A percentile compares a stretch with the other conserved stretches of the same genome.
Conservation (phyloP, 1,140 invertebrate species). For the Contarinia nasturtii region DNA sequence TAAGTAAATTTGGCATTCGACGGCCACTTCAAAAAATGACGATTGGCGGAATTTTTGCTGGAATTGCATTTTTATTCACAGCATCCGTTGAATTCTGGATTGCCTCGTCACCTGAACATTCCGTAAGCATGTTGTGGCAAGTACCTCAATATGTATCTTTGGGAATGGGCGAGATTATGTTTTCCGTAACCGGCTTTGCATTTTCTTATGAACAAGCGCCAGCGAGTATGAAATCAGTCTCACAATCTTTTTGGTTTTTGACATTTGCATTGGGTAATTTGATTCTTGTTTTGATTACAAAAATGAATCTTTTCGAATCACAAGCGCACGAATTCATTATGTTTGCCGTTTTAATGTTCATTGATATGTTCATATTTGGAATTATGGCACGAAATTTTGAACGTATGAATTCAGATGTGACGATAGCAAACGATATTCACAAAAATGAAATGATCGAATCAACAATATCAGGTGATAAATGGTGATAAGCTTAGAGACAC, state of each 20-base stretch:
- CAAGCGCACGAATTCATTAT: constrained; percentile 3
- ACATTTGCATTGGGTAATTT: constrained; percentile 76
- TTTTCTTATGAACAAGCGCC: constrained; percentile 80
- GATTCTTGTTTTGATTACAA: constrained; percentile 40
- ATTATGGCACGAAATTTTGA: constrained; percentile 31
- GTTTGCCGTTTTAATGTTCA: constrained; percentile 2
- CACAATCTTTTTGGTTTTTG: constrained; percentile 61
- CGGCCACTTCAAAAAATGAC: background rate
- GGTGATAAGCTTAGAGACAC: too few relatives aligned
- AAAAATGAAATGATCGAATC: too few relatives aligned
- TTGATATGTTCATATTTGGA: constrained; percentile 37
- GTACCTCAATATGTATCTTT: constrained; percentile 68
- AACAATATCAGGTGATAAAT: too few relatives aligned
- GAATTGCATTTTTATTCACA: background rate
- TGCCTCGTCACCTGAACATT: constrained; percentile 31
- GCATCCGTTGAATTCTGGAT: background rate
- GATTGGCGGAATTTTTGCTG: background rate
- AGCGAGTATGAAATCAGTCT: constrained; percentile 18
- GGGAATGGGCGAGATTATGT: constrained; percentile 58
- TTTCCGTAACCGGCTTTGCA: constrained; percentile 69
- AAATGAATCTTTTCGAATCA: background rate
- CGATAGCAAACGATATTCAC: too few relatives aligned
- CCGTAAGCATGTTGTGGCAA: constrained; percentile 54
- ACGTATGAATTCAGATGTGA: too few relatives aligned
- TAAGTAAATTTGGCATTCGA: background rate